Evolutionary conservation across 2,888 invertebrate genomes (phyloP).

Genomic region (Brenthis hecate): DNA sequence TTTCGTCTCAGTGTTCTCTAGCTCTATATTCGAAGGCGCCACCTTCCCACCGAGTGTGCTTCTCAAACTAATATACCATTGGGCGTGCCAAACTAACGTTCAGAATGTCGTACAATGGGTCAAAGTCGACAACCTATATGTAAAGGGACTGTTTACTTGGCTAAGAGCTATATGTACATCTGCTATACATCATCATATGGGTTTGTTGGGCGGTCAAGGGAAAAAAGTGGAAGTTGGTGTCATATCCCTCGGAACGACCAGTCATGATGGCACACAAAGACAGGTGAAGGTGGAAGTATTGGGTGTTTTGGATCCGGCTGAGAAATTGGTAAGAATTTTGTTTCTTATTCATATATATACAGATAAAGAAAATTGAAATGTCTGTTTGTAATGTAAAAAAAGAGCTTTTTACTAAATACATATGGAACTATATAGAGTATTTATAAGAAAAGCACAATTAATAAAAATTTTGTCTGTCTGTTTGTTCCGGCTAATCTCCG

Average conservation of each 20-base stretch:
- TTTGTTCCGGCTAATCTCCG: too few species aligned
- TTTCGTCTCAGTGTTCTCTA: slow-evolving; percentile 93
- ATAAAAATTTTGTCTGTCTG: too few species aligned
- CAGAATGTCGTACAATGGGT: slow-evolving; percentile 96
- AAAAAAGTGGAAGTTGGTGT: slow-evolving; percentile 91
- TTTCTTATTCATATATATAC: background rate
- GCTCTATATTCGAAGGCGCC: slow-evolving; percentile 93
- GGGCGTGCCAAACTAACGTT: slow-evolving; percentile 95
- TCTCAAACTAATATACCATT: slow-evolving; percentile 93
- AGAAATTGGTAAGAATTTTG: slow-evolving; percentile 79
- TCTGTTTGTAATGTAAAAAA: too few species aligned
- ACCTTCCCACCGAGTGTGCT: slow-evolving; percentile 92
- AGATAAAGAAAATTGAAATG: too few species aligned
- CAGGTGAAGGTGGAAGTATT: slow-evolving; percentile 94
- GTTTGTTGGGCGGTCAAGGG: slow-evolving; percentile 87
- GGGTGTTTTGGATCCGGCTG: slow-evolving; percentile 89
- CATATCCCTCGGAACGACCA: slow-evolving; percentile 93
- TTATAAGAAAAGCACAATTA: too few species aligned
- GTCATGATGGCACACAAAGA: slow-evolving; percentile 88
- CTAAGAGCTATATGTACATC: slow-evolving; percentile 89
- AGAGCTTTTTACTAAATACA: too few species aligned
- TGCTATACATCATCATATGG: slow-evolving; percentile 89
- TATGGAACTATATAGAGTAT: too few species aligned
- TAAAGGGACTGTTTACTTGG: slow-evolving; percentile 84
- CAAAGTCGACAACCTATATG: slow-evolving; percentile 82